Base-by-base conservation (phyloP, 2,113 vertebrate species). In the Collichthys lucidus region DNA sequence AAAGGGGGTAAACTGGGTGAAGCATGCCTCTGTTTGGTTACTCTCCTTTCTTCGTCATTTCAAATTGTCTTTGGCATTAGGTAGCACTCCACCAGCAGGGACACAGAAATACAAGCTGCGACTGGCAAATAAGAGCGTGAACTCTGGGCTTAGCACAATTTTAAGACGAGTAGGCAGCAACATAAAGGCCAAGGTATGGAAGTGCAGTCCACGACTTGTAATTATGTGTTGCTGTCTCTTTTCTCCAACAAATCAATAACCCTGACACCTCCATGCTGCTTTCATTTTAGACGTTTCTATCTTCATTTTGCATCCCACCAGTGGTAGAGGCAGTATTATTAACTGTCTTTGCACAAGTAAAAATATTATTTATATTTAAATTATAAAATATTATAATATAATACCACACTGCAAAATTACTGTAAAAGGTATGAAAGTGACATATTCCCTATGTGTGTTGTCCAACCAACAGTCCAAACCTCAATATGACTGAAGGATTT, bases 161-260 rank as follows among this genome's bases (percentile, higher is more conserved):
- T 85, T 63, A 75, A 70, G 64, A 85, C 6, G 8, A 72, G 79
- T 31, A 55, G 73, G 77, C 20, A 24, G 83, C 70, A 55, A 57
- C 62, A 65, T 68, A 80, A 88, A 87, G 79, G 85, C 61, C 72
- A 78, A 69, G 70, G 70, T 61, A 72, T 55, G 55, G 57, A 74
- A 77, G 66, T 72, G 56, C 47, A 26, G 69, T 60, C 67, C 80
- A 70, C 77, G 77, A 84, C 77, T 84, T 75, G 76, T 77, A 86
- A 86, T 90, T 84, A 86, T 82, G 75, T 66, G 68, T 49, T 73
- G 72, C 64, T 79, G 71, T 87, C 61, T 78, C 76, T 70, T 74
- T 57, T 9, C 19, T 9, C 50, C 47, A 50, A 3, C 9, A 47
- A 78, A 89, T 88, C 87, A 86, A 82, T 88, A 86, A 78, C n/a